A percentile compares a stretch with the other conserved stretches of the same genome.
Evolutionary conservation across 2,113 vertebrate species (phyloP).

Genomic region (Cryptotis parvus): DNA sequence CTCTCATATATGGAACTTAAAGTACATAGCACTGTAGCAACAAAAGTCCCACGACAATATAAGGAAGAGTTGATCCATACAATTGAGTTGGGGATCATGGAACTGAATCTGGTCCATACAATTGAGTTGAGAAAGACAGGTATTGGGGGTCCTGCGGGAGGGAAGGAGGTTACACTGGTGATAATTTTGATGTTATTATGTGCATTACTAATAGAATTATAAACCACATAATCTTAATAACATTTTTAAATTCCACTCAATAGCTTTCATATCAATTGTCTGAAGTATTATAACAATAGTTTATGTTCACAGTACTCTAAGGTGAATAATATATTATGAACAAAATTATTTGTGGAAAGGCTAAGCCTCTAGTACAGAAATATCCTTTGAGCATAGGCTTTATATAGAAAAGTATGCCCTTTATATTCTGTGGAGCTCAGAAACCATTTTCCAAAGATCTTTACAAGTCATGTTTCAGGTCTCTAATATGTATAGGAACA

Average conservation of each 20-base stretch:
- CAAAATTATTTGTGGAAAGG: background rate
- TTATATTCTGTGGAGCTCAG: background rate
- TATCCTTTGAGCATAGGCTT: background rate
- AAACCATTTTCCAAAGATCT: background rate
- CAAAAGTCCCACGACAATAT: too few species aligned
- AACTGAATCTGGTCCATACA: too few species aligned
- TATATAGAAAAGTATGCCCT: background rate
- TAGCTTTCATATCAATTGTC: conserved; percentile 29
- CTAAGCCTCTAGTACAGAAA: background rate
- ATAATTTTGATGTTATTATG: too few species aligned
- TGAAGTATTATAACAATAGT: conserved; percentile 38
- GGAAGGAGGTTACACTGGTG: too few species aligned
- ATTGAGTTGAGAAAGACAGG: too few species aligned
- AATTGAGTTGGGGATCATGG: too few species aligned
- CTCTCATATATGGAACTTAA: too few species aligned
- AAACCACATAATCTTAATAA: too few species aligned
- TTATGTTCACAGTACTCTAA: conserved; percentile 26
- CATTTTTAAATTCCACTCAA: background rate
- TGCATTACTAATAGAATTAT: too few species aligned
- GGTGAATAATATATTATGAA: conserved; percentile 24
- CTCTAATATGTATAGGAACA: background rate
- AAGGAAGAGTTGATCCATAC: too few species aligned
- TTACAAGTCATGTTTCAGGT: background rate
- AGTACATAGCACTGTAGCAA: too few species aligned
- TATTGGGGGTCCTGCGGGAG: too few species aligned